phyloP scores from a whole-genome alignment of 2,888 invertebrate species.

The Nomada ferruginata region DNA sequence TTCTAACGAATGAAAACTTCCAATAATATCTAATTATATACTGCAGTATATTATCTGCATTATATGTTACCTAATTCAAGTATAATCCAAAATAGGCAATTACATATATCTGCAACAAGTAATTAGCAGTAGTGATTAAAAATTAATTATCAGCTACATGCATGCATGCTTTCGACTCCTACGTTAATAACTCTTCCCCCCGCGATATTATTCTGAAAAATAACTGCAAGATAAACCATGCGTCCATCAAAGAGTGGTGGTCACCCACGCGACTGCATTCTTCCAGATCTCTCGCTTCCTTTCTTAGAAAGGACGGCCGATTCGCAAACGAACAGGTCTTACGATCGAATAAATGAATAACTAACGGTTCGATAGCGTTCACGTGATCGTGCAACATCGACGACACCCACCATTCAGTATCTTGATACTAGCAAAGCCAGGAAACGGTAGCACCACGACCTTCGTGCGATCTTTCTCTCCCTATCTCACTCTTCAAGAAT shows the following conservation, averaged over 20 bases:
- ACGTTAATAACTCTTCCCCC: too few species aligned
- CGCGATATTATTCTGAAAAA: background rate
- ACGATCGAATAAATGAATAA: constrained; percentile 55
- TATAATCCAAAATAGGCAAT: too few species aligned
- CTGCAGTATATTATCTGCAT: too few species aligned
- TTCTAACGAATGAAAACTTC: too few species aligned
- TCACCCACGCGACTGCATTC: constrained; percentile 23
- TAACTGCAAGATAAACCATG: too few species aligned
- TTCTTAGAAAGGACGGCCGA: constrained; percentile 28
- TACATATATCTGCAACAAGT: too few species aligned
- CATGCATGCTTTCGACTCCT: too few species aligned
- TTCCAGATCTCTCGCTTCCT: constrained; percentile 17
- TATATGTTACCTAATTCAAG: too few species aligned
- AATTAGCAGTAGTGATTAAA: too few species aligned
- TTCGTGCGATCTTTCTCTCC: constrained; percentile 62
- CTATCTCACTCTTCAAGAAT: constrained; percentile 59
- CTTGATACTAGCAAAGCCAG: constrained; percentile 40
- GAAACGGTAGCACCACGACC: constrained; percentile 66
- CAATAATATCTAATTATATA: too few species aligned
- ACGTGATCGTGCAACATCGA: constrained; percentile 48
- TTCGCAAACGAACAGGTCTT: constrained; percentile 8
- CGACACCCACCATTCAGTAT: constrained; percentile 46
- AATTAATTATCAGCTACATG: too few species aligned
- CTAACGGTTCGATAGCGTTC: constrained; percentile 63
- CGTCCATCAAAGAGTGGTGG: too few species aligned